Percentiles rank a stretch among this genome's conserved stretches.
Conservation (phyloP, 1,140 invertebrate species). For the Ceratoteleas bidentatus region DNA sequence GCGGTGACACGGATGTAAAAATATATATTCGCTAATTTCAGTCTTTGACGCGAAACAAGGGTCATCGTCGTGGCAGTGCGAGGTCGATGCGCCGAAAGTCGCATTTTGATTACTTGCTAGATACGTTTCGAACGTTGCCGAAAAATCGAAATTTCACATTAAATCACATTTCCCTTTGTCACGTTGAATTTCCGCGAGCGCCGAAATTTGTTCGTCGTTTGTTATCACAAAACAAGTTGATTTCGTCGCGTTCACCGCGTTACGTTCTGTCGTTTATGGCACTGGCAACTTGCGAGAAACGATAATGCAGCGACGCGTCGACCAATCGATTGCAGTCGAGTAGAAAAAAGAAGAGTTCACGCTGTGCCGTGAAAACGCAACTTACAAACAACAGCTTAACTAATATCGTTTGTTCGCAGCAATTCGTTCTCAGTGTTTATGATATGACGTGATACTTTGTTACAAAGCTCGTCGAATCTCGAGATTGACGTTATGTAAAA, state of each 20-base stretch:
- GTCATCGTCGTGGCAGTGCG: conserved; percentile 66
- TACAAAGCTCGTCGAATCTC: too few species aligned
- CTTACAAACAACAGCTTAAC: too few species aligned
- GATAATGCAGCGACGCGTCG: too few species aligned
- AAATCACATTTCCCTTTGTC: conserved; percentile 20
- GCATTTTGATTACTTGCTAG: conserved; percentile 36
- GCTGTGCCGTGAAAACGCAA: too few species aligned
- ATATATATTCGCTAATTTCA: conserved; percentile 76
- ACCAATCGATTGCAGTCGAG: too few species aligned
- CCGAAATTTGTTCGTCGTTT: conserved; percentile 11
- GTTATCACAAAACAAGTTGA: conserved; percentile 32
- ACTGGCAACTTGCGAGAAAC: conserved; percentile 46
- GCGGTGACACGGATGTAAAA: conserved; percentile 72
- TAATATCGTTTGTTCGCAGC: too few species aligned
- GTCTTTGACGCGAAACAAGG: conserved; percentile 75
- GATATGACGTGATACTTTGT: too few species aligned
- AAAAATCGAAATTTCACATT: conserved; percentile 19
- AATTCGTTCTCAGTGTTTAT: too few species aligned
- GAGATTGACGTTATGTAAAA: too few species aligned
- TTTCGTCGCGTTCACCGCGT: conserved; percentile 52
- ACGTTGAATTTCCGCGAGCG: too few species aligned
- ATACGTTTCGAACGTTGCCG: conserved; percentile 43
- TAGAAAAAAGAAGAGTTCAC: too few species aligned
- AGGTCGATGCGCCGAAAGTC: conserved; percentile 38
- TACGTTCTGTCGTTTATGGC: conserved; percentile 55